These are phyloP conservation scores for Octonoba sinensis DNA, from an alignment of 2,888 invertebrate genomes.

Conservation along the genomic window DNA sequence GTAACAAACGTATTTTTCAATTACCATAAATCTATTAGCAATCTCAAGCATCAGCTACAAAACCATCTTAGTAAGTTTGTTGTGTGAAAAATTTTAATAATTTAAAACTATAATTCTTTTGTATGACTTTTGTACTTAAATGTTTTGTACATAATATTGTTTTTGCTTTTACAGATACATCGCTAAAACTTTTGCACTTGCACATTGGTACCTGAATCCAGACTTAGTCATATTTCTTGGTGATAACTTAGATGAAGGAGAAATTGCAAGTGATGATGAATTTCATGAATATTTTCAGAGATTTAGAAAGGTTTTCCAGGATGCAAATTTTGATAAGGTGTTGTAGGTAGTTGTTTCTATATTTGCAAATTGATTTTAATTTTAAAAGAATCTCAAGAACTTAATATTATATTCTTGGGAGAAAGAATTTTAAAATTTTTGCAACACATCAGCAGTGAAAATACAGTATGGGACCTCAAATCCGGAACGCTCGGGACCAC, in stretches of 20 bases:
- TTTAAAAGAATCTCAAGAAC: not conserved
- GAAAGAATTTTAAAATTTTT: not conserved
- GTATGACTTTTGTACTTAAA: too few relatives aligned
- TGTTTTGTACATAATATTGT: too few relatives aligned
- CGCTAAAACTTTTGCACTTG: constrained; percentile 82
- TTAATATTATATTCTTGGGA: too few relatives aligned
- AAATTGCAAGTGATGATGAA: constrained; percentile 79
- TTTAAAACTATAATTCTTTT: not conserved
- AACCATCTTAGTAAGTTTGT: not conserved
- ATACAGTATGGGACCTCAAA: too few relatives aligned
- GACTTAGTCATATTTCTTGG: constrained; percentile 91
- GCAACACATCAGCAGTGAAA: too few relatives aligned
- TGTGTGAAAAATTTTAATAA: not conserved
- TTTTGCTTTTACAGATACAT: constrained; percentile 79
- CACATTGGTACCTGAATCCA: constrained; percentile 80
- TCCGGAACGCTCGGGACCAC: too few relatives aligned
- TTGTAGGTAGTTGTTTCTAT: constrained; percentile 7
- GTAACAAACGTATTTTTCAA: too few relatives aligned
- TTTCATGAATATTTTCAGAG: constrained; percentile 83
- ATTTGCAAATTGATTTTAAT: not conserved
- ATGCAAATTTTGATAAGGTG: constrained; percentile 61
- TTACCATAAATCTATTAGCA: too few relatives aligned
- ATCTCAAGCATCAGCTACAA: too few relatives aligned
- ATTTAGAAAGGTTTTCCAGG: constrained; percentile 78
- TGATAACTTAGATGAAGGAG: constrained; percentile 95